phyloP scores from a whole-genome alignment of 2,113 vertebrate genomes.

The Cyphomyrus plagiostoma region DNA sequence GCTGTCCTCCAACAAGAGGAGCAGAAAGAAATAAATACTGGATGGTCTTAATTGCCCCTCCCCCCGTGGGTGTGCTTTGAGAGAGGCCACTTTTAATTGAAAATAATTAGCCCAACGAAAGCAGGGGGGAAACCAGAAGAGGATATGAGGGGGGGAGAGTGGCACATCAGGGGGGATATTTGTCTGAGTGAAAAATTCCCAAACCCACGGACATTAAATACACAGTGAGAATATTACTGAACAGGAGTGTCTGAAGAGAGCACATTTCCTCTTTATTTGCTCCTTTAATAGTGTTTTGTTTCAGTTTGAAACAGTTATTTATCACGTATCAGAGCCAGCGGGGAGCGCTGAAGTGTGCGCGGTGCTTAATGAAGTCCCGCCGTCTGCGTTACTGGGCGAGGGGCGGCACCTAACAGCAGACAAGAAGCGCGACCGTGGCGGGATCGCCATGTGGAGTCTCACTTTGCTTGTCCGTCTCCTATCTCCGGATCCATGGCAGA shows the following conservation, averaged over 20 bases:
- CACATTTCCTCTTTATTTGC: slow-evolving; percentile 7
- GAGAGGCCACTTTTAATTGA: slow-evolving; percentile 3
- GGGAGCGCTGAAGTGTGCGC: neutral
- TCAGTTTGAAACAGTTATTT: slow-evolving; percentile 6
- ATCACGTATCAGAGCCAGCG: neutral
- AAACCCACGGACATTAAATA: neutral
- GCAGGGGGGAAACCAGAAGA: neutral
- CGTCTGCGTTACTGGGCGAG: neutral
- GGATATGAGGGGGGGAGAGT: too few relatives aligned
- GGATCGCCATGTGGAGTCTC: neutral
- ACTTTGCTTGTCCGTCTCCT: neutral
- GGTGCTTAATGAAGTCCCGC: neutral
- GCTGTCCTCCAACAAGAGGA: neutral
- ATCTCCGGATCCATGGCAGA: neutral
- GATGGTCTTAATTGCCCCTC: neutral
- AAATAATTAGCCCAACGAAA: slow-evolving; percentile 4
- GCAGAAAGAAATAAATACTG: neutral
- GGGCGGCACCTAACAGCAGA: neutral
- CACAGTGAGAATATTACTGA: neutral
- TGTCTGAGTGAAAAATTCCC: neutral
- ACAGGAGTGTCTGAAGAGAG: neutral
- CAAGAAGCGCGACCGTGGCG: neutral
- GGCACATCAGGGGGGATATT: neutral
- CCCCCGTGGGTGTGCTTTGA: neutral
- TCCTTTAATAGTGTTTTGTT: slow-evolving; percentile 1